phyloP scores from a whole-genome alignment of 2,113 vertebrate species.

The Calonectris borealis region DNA sequence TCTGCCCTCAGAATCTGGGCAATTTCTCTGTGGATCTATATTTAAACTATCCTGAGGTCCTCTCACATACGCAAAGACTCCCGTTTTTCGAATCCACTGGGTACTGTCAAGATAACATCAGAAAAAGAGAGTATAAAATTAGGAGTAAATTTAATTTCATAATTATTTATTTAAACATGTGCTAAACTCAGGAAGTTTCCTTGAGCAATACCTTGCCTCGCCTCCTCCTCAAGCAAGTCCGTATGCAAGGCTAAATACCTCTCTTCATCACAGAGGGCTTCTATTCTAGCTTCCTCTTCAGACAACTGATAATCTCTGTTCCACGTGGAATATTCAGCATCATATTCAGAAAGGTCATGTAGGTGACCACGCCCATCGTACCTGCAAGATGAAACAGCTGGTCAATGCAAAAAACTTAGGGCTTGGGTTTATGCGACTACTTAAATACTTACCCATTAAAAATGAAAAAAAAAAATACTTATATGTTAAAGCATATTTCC shows the following conservation, averaged over 20 bases:
- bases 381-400: slow-evolving; percentile 85
- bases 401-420: slow-evolving; percentile 76
- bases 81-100: slow-evolving; percentile 84
- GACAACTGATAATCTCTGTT: slow-evolving; percentile 96
- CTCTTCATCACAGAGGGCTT: slow-evolving; percentile 98
- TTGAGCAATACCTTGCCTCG: slow-evolving; percentile 92
- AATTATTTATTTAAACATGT: slow-evolving; percentile 47
- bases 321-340: slow-evolving; percentile 93
- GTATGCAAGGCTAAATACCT: slow-evolving; percentile 99
- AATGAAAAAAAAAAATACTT: slow-evolving; percentile 41
- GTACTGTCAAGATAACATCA: slow-evolving; percentile 89
- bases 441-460: slow-evolving; percentile 76
- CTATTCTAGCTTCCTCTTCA: slow-evolving; percentile 96
- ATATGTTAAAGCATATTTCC: slow-evolving; percentile 32
- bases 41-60: slow-evolving; percentile 86
- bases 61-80: slow-evolving; percentile 83
- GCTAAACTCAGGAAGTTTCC: slow-evolving; percentile 75
- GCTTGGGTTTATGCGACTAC: slow-evolving; percentile 26
- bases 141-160: slow-evolving; percentile 73
- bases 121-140: slow-evolving; percentile 86
- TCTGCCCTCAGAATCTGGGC: slow-evolving; percentile 79
- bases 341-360: slow-evolving; percentile 99
- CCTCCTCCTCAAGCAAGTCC: slow-evolving; percentile 98
- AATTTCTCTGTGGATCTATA: slow-evolving; percentile 79
- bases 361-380: slow-evolving; percentile 99